Percentiles rank a stretch among this genome's conserved stretches.
Conservation (phyloP, 2,797 vertebrate genomes). For the Coregonus suidteri region DNA sequence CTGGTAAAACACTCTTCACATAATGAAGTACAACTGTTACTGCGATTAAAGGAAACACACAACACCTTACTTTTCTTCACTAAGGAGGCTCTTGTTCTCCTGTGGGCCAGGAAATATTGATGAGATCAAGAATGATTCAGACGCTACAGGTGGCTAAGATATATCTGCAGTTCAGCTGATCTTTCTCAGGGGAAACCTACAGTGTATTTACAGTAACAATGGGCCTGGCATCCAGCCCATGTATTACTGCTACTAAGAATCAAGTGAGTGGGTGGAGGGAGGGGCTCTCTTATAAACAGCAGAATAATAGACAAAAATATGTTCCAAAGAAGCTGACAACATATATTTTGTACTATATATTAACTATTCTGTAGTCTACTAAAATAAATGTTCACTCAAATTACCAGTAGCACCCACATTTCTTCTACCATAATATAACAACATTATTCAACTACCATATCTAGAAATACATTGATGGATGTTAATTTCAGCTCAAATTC, state of each 20-base stretch:
- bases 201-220: conserved; percentile 69
- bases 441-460: no score
- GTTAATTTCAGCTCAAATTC: conserved; percentile 70
- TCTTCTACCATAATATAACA: no score
- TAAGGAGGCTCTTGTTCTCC: conserved; percentile 25
- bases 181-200: conserved; percentile 49
- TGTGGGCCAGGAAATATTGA: conserved; percentile 60
- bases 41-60: conserved; percentile 59
- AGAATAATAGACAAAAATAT: background rate
- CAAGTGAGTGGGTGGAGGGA: conserved; percentile 5
- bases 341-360: background rate
- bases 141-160: conserved; percentile 69
- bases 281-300: background rate
- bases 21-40: conserved; percentile 56
- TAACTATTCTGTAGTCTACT: conserved; percentile 41
- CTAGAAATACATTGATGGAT: conserved; percentile 40
- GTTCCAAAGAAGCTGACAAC: background rate
- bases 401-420: conserved; percentile 37
- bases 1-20: conserved; percentile 48
- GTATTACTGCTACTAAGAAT: conserved; percentile 49
- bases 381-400: no score
- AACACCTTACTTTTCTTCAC: conserved; percentile 38
- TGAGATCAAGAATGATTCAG: conserved; percentile 67
- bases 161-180: conserved; percentile 50
- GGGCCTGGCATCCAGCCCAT: conserved; percentile 46